Percentiles rank a stretch among this genome's conserved stretches.
These are phyloP conservation scores for Eupristina koningsbergeri DNA, from an alignment of 1,140 invertebrate species.

Conservation along the genomic window DNA sequence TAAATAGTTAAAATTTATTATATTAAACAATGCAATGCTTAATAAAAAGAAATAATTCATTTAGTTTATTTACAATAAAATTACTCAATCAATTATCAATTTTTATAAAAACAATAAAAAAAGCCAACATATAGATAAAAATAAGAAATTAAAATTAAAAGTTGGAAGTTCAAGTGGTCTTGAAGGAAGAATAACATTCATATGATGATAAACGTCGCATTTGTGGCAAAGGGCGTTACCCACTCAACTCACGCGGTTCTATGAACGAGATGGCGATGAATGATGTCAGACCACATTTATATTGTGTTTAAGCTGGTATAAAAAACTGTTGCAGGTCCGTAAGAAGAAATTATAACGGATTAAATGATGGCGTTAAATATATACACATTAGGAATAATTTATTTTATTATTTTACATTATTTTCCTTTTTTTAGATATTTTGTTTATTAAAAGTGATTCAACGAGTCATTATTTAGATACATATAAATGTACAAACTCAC, in stretches of 20 bases:
- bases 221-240: conserved; percentile 41
- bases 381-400: not conserved
- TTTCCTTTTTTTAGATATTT: not conserved
- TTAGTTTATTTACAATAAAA: not conserved
- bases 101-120: not conserved
- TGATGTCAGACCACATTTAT: conserved; percentile 50
- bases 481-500: not conserved
- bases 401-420: not conserved
- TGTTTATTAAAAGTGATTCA: too few species aligned
- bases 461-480: not conserved
- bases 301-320: conserved; percentile 46
- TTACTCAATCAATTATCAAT: not conserved
- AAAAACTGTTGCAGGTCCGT: conserved; percentile 36
- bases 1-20: conserved; percentile 13
- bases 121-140: not conserved
- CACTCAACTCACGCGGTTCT: conserved; percentile 1
- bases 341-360: not conserved
- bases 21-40: not conserved
- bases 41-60: not conserved
- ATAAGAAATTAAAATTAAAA: not conserved
- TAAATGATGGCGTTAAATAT: too few species aligned
- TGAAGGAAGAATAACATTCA: conserved; percentile 5
- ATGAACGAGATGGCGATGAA: conserved; percentile 30
- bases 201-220: not conserved
- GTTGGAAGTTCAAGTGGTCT: conserved; percentile 18